Percentiles rank a stretch among this genome's conserved stretches.
phyloP scores from a whole-genome alignment of 2,888 invertebrate genomes.

The Deilephila elpenor region DNA sequence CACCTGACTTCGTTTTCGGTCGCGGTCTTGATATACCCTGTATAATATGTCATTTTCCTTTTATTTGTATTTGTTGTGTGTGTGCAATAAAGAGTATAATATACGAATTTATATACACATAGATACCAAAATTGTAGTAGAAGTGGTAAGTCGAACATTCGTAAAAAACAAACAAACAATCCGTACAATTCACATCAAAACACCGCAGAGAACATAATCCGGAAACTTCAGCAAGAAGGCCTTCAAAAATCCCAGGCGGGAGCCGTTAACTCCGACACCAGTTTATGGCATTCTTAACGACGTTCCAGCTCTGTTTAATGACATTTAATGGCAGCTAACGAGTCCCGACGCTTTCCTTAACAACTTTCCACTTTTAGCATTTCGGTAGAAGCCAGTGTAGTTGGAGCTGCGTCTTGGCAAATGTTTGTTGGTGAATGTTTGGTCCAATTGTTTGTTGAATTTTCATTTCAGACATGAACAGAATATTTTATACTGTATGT shows the following conservation, averaged over 20 bases:
- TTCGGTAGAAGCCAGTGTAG: slow-evolving; percentile 7
- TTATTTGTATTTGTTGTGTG: no score
- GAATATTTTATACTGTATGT: no score
- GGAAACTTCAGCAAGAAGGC: slow-evolving; percentile 20
- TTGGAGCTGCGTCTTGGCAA: slow-evolving; percentile 20
- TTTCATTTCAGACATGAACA: no score
- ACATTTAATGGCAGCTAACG: slow-evolving; percentile 67
- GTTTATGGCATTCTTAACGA: slow-evolving; percentile 60
- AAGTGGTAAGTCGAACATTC: no score
- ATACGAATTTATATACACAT: no score
- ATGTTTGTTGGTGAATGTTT: slow-evolving; percentile 9
- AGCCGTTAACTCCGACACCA: slow-evolving; percentile 35
- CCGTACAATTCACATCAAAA: not conserved
- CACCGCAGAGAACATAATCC: slow-evolving; percentile 5
- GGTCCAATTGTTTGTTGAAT: not conserved
- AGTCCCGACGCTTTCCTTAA: slow-evolving; percentile 59
- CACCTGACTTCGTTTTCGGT: no score
- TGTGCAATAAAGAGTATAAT: no score
- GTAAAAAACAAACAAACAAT: slow-evolving; percentile 2
- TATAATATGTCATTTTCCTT: no score
- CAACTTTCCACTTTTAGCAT: slow-evolving; percentile 56
- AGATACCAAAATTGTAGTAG: no score
- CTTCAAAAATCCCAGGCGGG: slow-evolving; percentile 33
- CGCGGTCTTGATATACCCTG: no score
- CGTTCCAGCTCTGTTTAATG: slow-evolving; percentile 63